Conservation (phyloP, 2,888 invertebrate genomes). For the Carcina quercana region DNA sequence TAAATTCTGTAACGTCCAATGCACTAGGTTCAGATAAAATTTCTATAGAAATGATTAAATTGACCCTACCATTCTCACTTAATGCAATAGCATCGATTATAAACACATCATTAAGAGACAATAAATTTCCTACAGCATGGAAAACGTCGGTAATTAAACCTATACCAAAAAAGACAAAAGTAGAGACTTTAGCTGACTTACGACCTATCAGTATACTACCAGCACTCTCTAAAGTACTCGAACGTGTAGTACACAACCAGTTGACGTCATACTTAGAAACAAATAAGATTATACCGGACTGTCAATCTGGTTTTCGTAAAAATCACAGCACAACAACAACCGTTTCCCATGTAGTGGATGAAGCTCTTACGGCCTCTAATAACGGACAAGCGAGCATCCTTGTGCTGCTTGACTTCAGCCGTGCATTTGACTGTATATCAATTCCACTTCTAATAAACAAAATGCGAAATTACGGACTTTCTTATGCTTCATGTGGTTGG, state of each 20-base stretch:
- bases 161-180: background rate
- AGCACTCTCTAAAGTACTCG: background rate
- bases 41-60: constrained; percentile 3
- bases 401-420: background rate
- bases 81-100: background rate
- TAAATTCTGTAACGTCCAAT: constrained; percentile 1
- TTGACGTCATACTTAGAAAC: background rate
- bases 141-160: constrained; percentile 3
- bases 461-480: constrained; percentile 1
- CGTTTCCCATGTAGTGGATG: constrained; percentile 1
- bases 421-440: constrained; percentile 3
- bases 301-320: constrained; percentile 1
- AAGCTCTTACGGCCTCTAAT: constrained; percentile 1
- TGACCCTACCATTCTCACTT: constrained; percentile 2
- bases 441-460: background rate
- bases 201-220: constrained; percentile 1
- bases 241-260: background rate
- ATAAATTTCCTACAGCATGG: constrained; percentile 1
- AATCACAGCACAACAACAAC: constrained; percentile 3
- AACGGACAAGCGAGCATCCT: background rate
- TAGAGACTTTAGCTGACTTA: background rate
- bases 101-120: background rate
- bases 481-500: background rate
- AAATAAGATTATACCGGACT: background rate
- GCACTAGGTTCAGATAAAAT: background rate